Evolutionary conservation across 1,140 invertebrate species (phyloP), one percentile per base, ranked within the genome.

Genomic region (Pantala flavescens): DNA sequence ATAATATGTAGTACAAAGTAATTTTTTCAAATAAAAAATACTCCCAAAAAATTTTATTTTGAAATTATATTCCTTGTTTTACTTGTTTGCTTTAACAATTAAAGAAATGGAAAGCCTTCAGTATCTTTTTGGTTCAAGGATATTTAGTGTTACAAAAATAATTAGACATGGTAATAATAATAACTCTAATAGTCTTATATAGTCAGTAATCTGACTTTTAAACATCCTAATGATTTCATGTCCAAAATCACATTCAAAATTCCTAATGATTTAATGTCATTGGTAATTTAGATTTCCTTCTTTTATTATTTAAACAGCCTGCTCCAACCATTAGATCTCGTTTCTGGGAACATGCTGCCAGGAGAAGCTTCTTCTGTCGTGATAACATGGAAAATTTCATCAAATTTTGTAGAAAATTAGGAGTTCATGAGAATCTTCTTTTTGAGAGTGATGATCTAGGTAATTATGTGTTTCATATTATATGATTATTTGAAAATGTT

Each of bases 361-460:
- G 90, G 24, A 84, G 89, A 75, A 94, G 93, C 77, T 98, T 97
- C 84, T 95, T 94, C 80, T 93, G 94, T 0, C 85, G 95, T 23
- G 95, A 98, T 83, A 97, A 97, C 82, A 92, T 95, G 79, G 93
- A 93, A 79, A 96, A 96, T 84, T 98, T 97, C 82, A 92, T 97
- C 77, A 89, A 90, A 76, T 98, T 96, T 86, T 95, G 93, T 80
- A 85, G 91, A 55, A 87, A 90, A 71, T 86, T 96, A 21, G 93
- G 94, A 14, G 93, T 97, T 9, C 93, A 94, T 78, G 91, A 96
- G 83, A 95, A 91, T 84, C 87, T 93, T 72, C 87, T 93, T 16
- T 98, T 97, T 82, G 95, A 98, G 85, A 96, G 94, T 77, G 94
- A 97, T 80, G 93, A 95, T 84, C 86, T 96, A 76, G 91, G 91